A percentile compares a stretch with the other conserved stretches of the same genome.
Evolutionary conservation across 2,888 invertebrate genomes (phyloP).

Genomic region (Cryptus viduatorius): DNA sequence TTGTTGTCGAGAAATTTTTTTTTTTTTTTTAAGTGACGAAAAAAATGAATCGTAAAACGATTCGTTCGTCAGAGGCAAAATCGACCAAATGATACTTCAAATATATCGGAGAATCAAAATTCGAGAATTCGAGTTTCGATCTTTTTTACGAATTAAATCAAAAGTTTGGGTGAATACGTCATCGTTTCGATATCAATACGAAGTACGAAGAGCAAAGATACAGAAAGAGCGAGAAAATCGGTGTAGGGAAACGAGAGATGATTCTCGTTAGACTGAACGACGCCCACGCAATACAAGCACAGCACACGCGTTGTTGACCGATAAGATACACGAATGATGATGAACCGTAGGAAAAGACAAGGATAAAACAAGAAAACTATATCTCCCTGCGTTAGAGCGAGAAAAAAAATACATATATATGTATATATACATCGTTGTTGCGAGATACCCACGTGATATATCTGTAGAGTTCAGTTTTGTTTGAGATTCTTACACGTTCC

Average conservation of each 20-base stretch:
- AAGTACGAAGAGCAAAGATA: conserved; percentile 8
- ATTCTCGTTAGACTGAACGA: conserved; percentile 69
- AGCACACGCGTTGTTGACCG: conserved; percentile 65
- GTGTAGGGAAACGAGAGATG: conserved; percentile 50
- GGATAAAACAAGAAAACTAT: neutral
- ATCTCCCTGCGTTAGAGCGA: neutral
- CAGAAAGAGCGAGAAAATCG: conserved; percentile 12
- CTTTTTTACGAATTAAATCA: too few relatives aligned
- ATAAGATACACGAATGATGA: conserved; percentile 66
- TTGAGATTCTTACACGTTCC: conserved; percentile 55
- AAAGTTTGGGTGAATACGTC: too few relatives aligned
- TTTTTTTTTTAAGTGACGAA: too few relatives aligned
- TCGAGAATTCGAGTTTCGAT: too few relatives aligned
- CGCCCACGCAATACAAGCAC: conserved; percentile 66
- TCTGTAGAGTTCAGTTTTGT: conserved; percentile 33
- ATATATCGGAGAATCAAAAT: too few relatives aligned
- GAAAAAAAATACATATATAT: neutral
- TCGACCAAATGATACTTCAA: too few relatives aligned
- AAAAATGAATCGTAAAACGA: too few relatives aligned
- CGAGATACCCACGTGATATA: neutral
- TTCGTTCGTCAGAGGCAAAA: neutral
- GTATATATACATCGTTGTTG: neutral
- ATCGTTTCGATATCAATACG: too few relatives aligned
- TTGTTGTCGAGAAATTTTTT: neutral
- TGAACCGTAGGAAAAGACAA: conserved; percentile 14